Evolutionary conservation across 2,113 vertebrate species (phyloP).

Genomic region (Galbula dea): DNA sequence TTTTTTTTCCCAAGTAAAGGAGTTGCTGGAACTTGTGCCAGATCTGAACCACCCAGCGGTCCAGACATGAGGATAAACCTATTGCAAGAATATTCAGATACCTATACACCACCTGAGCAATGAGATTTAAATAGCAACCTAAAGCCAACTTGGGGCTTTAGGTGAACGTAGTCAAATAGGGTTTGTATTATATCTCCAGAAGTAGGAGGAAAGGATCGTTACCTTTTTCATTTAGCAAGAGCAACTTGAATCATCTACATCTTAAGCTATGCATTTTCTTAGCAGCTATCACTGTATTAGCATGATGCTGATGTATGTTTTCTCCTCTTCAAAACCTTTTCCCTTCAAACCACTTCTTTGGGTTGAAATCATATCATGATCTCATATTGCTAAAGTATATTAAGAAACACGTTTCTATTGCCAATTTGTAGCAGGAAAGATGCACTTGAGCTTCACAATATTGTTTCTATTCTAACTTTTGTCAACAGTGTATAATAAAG

Average conservation of each 20-base stretch:
- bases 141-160: neutral
- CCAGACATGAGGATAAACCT: neutral
- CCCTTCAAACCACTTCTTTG: neutral
- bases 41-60: neutral
- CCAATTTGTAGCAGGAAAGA: neutral
- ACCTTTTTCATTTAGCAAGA: neutral
- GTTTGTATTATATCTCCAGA: neutral
- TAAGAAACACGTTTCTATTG: neutral
- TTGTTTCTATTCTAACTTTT: conserved; percentile 7
- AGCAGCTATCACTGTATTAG: neutral
- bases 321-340: neutral
- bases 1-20: neutral
- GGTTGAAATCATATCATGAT: neutral
- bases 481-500: neutral
- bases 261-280: neutral
- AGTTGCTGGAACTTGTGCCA: neutral
- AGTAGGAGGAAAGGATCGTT: neutral
- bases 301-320: neutral
- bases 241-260: neutral
- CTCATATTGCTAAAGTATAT: neutral
- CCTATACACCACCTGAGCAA: neutral
- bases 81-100: neutral
- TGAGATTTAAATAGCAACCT: neutral
- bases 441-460: conserved; percentile 15
- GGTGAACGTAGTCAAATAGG: neutral